Conservation (phyloP, 1,140 invertebrate species). For the Bombus superbus region DNA sequence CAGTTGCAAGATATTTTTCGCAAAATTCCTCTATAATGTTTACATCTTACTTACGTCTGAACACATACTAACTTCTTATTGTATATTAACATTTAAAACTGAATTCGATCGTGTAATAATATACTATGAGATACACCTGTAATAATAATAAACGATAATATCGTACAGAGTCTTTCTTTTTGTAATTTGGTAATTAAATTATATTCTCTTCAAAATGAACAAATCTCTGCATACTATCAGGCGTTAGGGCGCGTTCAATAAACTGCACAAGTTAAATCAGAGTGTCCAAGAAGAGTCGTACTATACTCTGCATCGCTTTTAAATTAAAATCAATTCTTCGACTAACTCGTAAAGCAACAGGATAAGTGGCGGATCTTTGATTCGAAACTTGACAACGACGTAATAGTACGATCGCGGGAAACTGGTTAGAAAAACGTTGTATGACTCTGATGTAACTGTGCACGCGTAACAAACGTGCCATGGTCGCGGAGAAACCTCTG, state of each 20-base stretch:
- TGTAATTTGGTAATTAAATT: background rate
- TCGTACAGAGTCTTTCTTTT: background rate
- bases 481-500: conserved; percentile 34
- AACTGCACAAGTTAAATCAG: background rate
- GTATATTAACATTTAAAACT: background rate
- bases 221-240: background rate
- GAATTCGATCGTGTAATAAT: background rate
- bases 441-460: background rate
- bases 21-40: too few relatives aligned
- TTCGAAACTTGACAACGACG: background rate
- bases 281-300: too few relatives aligned
- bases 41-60: too few relatives aligned
- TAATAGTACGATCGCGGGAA: background rate
- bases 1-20: too few relatives aligned
- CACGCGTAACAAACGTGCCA: conserved; percentile 24
- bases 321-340: background rate
- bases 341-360: background rate
- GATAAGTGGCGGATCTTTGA: too few relatives aligned
- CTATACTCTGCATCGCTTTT: background rate
- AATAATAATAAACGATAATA: background rate
- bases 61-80: background rate
- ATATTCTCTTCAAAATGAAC: background rate
- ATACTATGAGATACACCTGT: background rate
- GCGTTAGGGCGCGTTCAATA: background rate
- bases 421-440: background rate